Evolutionary conservation across 1,140 invertebrate species (phyloP).

Genomic region (Forficula auricularia): DNA sequence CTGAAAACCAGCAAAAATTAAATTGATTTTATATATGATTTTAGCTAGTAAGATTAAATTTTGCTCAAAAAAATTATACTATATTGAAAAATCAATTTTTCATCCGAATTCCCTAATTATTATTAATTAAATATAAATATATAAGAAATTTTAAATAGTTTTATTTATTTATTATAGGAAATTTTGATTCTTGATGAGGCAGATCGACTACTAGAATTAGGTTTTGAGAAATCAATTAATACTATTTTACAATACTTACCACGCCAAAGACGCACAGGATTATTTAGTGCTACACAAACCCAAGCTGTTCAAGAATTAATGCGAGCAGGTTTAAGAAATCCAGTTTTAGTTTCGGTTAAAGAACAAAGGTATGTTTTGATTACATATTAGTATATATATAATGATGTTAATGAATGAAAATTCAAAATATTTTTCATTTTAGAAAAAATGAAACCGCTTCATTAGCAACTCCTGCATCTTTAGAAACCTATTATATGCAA

Average conservation of each 20-base stretch:
- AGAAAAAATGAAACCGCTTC: not conserved
- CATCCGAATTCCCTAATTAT: too few relatives aligned
- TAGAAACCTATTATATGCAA: constrained; percentile 75
- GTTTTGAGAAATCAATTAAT: constrained; percentile 76
- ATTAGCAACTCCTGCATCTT: constrained; percentile 55
- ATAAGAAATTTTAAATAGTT: too few relatives aligned
- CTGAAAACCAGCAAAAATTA: too few relatives aligned
- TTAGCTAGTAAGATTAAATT: too few relatives aligned
- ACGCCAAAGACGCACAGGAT: constrained; percentile 79
- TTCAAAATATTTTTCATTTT: not conserved
- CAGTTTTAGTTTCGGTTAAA: constrained; percentile 75
- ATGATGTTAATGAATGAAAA: constrained; percentile 9
- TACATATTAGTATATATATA: not conserved
- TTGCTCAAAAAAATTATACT: too few relatives aligned
- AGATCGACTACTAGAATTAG: constrained; percentile 80
- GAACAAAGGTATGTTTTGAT: constrained; percentile 42
- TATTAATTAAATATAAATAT: too few relatives aligned
- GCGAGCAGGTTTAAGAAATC: constrained; percentile 85
- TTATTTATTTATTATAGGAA: constrained; percentile 40
- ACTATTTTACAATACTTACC: constrained; percentile 83
- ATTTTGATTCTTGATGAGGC: constrained; percentile 93
- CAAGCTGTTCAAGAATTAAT: constrained; percentile 83
- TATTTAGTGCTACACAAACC: constrained; percentile 98
- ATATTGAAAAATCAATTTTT: too few relatives aligned
- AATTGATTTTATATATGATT: too few relatives aligned